Percentiles rank a stretch among this genome's conserved stretches.
Evolutionary conservation across 2,888 invertebrate species (phyloP).

Genomic region (Galeopsomyia nigrocyanea): DNA sequence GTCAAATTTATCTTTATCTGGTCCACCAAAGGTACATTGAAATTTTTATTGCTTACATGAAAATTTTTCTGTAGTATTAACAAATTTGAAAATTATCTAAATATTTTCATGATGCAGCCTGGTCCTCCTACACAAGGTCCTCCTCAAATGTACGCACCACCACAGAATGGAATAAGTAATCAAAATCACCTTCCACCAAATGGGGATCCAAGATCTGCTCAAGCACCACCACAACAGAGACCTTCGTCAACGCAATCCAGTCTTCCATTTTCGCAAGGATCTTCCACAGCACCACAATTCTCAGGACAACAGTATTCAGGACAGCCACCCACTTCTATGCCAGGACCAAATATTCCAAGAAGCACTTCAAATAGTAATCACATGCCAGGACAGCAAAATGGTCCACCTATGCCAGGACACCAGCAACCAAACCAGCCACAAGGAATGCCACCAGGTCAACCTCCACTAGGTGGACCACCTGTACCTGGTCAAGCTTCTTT

Average conservation of each 20-base stretch:
- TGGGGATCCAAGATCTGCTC: conserved; percentile 16
- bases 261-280: conserved; percentile 37
- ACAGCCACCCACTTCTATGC: conserved; percentile 6
- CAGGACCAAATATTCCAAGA: conserved; percentile 30
- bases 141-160: conserved; percentile 50
- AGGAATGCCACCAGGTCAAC: conserved; percentile 6
- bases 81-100: conserved; percentile 1
- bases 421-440: conserved; percentile 8
- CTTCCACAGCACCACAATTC: conserved; percentile 41
- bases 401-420: conserved; percentile 11
- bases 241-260: conserved; percentile 37
- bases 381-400: not conserved
- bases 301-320: conserved; percentile 45
- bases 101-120: conserved; percentile 42
- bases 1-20: conserved; percentile 57
- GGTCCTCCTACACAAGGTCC: conserved; percentile 50
- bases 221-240: conserved; percentile 18
- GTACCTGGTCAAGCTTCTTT: conserved; percentile 40
- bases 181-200: conserved; percentile 41
- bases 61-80: not conserved
- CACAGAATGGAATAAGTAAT: conserved; percentile 56
- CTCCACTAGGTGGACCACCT: conserved; percentile 4
- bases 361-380: conserved; percentile 24
- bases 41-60: not conserved
- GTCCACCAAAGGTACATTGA: conserved; percentile 52